A percentile compares a stretch with the other conserved stretches of the same genome.
Evolutionary conservation across 2,888 invertebrate genomes (phyloP).

Genomic region (Pantelozetes paolii): DNA sequence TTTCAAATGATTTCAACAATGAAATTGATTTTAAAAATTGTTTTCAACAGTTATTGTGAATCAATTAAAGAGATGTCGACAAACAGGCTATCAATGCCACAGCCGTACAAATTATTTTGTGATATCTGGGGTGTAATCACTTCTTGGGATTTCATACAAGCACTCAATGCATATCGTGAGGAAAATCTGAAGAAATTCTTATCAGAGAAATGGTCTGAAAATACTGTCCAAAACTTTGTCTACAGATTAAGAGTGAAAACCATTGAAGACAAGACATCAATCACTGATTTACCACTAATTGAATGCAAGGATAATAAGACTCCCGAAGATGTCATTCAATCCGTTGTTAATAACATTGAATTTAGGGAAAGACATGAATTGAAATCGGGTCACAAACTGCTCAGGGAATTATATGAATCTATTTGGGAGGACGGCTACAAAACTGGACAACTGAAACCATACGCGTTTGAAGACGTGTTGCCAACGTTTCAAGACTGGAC

Average conservation of each 20-base stretch:
- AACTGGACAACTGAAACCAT: not conserved
- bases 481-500: constrained; percentile 18
- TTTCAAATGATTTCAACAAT: too few species aligned
- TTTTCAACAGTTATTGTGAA: too few species aligned
- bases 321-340: not conserved
- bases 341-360: constrained; percentile 29
- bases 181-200: not conserved
- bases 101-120: not conserved
- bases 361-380: not conserved
- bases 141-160: constrained; percentile 64
- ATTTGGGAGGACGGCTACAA: constrained; percentile 30
- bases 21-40: too few species aligned
- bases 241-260: not conserved
- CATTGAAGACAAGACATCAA: not conserved
- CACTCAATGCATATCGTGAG: not conserved
- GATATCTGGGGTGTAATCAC: constrained; percentile 56
- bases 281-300: not conserved
- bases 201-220: not conserved
- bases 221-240: not conserved
- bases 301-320: constrained; percentile 50
- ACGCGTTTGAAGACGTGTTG: constrained; percentile 33
- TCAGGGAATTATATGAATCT: constrained; percentile 17
- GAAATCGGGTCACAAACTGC: not conserved
- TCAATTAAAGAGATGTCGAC: too few species aligned
- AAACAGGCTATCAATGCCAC: not conserved